Evolutionary conservation across 2,113 vertebrate species (phyloP), one percentile per base, ranked within the genome.

Genomic region (Prolemur simus): DNA sequence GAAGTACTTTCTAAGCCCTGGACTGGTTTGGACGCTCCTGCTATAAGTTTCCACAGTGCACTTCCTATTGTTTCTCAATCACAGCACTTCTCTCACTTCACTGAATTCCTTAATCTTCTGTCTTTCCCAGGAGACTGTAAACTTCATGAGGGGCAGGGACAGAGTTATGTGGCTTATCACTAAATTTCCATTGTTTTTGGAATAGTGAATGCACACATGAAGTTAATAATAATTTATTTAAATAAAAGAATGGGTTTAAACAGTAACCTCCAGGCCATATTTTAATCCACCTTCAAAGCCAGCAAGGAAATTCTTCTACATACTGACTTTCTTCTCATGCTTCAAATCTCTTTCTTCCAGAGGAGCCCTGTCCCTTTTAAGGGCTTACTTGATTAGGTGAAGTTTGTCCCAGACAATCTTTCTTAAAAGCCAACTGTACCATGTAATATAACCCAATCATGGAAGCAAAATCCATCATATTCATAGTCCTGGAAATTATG

Each of bases 191-290:
- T 17, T 29, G 87, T 56, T 88, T 88, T 73, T 64, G 37, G 13
- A 94, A 95, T 23, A 92, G 34, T 81, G 39, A 80, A 8, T 88
- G 23, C 47, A 73, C 13, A 49, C 80, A 85, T 37, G 27, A 83
- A 93, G 18, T 74, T 89, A 23, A 76, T 39, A 49, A 56, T 81
- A 81, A 88, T 37, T 58, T 93, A 71, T 47, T 87, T 91, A 94
- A 90, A 87, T 83, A 69, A 91, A 89, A 86, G 69, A 93, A 86
- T 86, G 10, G 25, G 32, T 91, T 71, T 76, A 68, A 81, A 95
- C 90, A 83, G 60, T 73, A 87, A 93, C 27, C 15, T 90, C 13
- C 6, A 91, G 9, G 39, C 73, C 37, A 56, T 27, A 85, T 27
- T 86, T 45, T 66, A 81, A 85, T 54, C 47, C 42, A 54, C 68